Conservation (phyloP, 1,140 invertebrate species). For the Atta colombica region DNA sequence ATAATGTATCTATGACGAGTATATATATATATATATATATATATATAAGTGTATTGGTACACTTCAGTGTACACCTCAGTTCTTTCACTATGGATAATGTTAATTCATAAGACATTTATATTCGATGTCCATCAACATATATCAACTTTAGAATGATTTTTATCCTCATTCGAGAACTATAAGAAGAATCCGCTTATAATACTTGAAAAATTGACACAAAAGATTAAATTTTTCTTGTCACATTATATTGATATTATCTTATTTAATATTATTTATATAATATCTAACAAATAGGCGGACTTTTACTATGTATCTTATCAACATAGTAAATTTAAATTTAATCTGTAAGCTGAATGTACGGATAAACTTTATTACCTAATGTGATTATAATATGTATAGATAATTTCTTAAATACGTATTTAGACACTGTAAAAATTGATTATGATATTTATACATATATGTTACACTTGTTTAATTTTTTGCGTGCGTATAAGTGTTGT, state of each 20-base stretch:
- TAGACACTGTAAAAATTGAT: slow-evolving; percentile 57
- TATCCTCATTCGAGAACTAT: background rate
- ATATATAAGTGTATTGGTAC: slow-evolving; percentile 49
- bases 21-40: background rate
- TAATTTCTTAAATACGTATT: slow-evolving; percentile 31
- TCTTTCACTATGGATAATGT: slow-evolving; percentile 42
- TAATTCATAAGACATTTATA: slow-evolving; percentile 31
- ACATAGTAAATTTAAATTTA: slow-evolving; percentile 4
- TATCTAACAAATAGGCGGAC: background rate
- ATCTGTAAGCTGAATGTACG: slow-evolving; percentile 1
- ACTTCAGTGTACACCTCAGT: slow-evolving; percentile 33
- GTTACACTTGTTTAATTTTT: slow-evolving; percentile 66
- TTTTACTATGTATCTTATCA: background rate
- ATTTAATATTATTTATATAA: background rate
- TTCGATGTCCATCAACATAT: slow-evolving; percentile 11
- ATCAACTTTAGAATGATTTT: slow-evolving; percentile 18
- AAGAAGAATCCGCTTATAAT: background rate
- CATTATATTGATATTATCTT: background rate
- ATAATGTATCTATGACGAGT: slow-evolving; percentile 28
- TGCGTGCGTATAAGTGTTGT: slow-evolving; percentile 55
- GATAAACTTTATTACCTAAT: slow-evolving; percentile 12
- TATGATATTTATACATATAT: slow-evolving; percentile 66
- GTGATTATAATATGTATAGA: slow-evolving; percentile 55
- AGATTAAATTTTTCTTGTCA: slow-evolving; percentile 4
- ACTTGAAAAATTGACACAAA: background rate